Evolutionary conservation across 2,113 vertebrate genomes (phyloP), one percentile per base, ranked within the genome.

Genomic region (Pelecanus crispus): DNA sequence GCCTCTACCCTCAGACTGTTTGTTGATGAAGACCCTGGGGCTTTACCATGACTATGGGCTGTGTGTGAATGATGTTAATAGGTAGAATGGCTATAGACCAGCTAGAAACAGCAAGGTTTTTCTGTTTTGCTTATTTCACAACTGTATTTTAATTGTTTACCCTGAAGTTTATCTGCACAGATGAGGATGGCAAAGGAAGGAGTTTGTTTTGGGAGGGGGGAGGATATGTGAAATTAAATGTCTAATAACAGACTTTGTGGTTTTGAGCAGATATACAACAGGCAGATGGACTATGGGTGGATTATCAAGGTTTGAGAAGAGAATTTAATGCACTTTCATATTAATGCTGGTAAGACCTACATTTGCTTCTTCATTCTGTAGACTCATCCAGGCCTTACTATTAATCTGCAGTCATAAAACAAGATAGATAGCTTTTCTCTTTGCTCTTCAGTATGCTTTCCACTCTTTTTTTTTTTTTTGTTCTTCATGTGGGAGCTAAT

Each of bases 1-100:
- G 13, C 1, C 6, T 58, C 26, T 24, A 4, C 2, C 2, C 3
- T 80, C 16, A 31, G 42, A 8, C 1, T 42, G 13, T 49, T 13
- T 72, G 12, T 18, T 81, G 73, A 29, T 65, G 13, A 78, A n/a
- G 42, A 42, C 0, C 7, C 20, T 55, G 10, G 22, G 36, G 10
- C 16, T 86, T 67, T 78, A 13, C 17, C 1, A 9, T 31, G 32
- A 15, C 11, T 61, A 1, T 24, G 18, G 42, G 7, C 26, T 67
- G 8, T 19, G 6, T 20, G 4, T 32, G 49, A 72, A 11, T 49
- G 28, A 53, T 70, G 65, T 8, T 75, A 29, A 17, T 8, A 24
- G 13, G 21, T 58, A 72, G 10, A 20, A 42, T 42, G 17, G 13
- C 14, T 85, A 7, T 2, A 28, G 25, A 28, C 31, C 17, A 50